A percentile compares a stretch with the other conserved stretches of the same genome.
Conservation (phyloP, 2,113 vertebrate genomes). For the Pluvialis apricaria region DNA sequence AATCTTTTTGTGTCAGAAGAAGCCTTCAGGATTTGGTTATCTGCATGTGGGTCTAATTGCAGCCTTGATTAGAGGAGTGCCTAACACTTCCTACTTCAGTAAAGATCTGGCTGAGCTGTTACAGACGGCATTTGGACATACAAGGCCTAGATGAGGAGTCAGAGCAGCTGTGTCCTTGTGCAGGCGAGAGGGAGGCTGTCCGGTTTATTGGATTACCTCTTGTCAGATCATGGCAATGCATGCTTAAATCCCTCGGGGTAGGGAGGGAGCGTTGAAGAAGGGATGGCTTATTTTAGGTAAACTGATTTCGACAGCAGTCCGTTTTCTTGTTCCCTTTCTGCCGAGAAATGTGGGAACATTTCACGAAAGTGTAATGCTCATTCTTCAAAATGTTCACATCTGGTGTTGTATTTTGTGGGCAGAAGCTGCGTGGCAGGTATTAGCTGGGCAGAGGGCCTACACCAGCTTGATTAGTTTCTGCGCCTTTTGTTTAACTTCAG, state of each 20-base stretch:
- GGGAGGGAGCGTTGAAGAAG: neutral
- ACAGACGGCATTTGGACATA: neutral
- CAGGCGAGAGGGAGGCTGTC: neutral
- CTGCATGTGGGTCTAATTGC: neutral
- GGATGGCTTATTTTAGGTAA: constrained; percentile 53
- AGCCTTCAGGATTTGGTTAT: constrained; percentile 7
- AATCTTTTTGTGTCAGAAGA: neutral
- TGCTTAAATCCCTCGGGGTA: constrained; percentile 34
- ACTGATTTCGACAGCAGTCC: constrained; percentile 5
- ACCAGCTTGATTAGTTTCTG: neutral
- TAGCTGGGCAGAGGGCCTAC: neutral
- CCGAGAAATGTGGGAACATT: neutral
- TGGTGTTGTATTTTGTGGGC: neutral
- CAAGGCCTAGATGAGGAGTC: constrained; percentile 15
- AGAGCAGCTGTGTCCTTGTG: constrained; percentile 56
- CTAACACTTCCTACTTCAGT: neutral
- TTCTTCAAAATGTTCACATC: accelerated
- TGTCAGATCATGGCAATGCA: constrained; percentile 43
- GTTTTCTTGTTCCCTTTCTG: neutral
- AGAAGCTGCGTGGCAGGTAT: neutral
- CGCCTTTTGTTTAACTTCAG: neutral
- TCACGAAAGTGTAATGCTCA: accelerated
- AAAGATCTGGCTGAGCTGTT: constrained; percentile 4
- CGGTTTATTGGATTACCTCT: constrained; percentile 48
- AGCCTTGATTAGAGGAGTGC: neutral